Conservation (phyloP, 2,113 vertebrate genomes). For the Synchiropus splendidus region DNA sequence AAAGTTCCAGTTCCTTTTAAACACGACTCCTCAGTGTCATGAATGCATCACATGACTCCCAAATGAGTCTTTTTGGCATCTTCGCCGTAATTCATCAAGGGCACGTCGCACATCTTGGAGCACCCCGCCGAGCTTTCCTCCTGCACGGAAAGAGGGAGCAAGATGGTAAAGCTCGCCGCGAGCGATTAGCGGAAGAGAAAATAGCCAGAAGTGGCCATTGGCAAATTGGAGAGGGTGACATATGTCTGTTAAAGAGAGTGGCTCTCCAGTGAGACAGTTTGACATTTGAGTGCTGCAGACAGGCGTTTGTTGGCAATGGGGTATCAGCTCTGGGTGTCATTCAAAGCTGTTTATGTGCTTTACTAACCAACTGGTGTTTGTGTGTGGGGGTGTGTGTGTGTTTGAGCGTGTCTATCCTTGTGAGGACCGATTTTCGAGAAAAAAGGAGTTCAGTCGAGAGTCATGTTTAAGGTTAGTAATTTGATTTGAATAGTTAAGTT, state of each 20-base stretch:
- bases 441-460: too few relatives aligned
- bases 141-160: conserved; percentile 11
- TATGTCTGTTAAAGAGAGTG: conserved; percentile 40
- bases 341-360: conserved; percentile 9
- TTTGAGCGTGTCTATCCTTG: conserved; percentile 2
- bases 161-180: conserved; percentile 19
- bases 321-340: conserved; percentile 16
- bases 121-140: conserved; percentile 13
- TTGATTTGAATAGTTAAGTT: too few relatives aligned
- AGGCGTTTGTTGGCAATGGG: conserved; percentile 18
- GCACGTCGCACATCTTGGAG: conserved; percentile 10
- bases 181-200: conserved; percentile 38
- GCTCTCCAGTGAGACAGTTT: conserved; percentile 29
- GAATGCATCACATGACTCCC: conserved; percentile 16
- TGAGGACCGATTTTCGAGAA: too few relatives aligned
- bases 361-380: not conserved
- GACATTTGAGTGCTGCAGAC: conserved; percentile 46
- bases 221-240: conserved; percentile 38
- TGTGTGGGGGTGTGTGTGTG: too few relatives aligned
- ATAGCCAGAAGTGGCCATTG: conserved; percentile 30
- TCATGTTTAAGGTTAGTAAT: too few relatives aligned
- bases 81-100: conserved; percentile 16
- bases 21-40: not conserved
- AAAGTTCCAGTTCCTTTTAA: too few relatives aligned
- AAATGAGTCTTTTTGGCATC: conserved; percentile 27